A percentile compares a stretch with the other conserved stretches of the same genome.
phyloP scores from a whole-genome alignment of 64 coral and sea anemone species.

The Cladopsammia gracilis region DNA sequence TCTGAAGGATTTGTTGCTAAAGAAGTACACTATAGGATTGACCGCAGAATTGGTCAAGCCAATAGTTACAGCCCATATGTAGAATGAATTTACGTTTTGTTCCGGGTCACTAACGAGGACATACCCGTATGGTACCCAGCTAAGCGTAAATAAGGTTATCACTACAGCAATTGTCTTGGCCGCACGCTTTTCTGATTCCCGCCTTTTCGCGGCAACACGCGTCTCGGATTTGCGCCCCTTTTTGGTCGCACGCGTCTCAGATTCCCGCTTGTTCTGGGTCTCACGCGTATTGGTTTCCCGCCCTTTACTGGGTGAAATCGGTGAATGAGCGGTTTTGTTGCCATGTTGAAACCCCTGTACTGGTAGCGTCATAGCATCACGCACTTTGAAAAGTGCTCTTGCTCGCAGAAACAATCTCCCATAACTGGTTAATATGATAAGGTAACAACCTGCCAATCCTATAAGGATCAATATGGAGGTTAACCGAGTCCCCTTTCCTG shows the following conservation, averaged over 20 bases:
- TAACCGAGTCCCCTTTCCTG: neutral
- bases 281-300: neutral
- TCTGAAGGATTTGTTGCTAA: conserved; percentile 62
- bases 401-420: neutral
- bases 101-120: conserved; percentile 59
- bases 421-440: conserved; percentile 23
- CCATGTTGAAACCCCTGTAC: neutral
- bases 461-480: conserved; percentile 6
- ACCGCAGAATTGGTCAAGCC: conserved; percentile 55
- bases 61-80: conserved; percentile 67
- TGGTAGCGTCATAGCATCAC: too few species aligned
- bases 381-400: neutral
- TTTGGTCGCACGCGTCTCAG: neutral
- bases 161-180: conserved; percentile 59
- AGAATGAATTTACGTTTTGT: conserved; percentile 54
- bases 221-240: neutral
- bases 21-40: conserved; percentile 65
- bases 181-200: conserved; percentile 52
- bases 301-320: conserved; percentile 18
- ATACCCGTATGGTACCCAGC: conserved; percentile 67
- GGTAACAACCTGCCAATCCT: conserved; percentile 31
- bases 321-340: neutral
- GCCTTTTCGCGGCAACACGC: neutral
- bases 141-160: conserved; percentile 50
- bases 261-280: neutral